These are phyloP conservation scores for Cygnus atratus DNA, from an alignment of 2,113 vertebrate genomes.

Conservation along the genomic window DNA sequence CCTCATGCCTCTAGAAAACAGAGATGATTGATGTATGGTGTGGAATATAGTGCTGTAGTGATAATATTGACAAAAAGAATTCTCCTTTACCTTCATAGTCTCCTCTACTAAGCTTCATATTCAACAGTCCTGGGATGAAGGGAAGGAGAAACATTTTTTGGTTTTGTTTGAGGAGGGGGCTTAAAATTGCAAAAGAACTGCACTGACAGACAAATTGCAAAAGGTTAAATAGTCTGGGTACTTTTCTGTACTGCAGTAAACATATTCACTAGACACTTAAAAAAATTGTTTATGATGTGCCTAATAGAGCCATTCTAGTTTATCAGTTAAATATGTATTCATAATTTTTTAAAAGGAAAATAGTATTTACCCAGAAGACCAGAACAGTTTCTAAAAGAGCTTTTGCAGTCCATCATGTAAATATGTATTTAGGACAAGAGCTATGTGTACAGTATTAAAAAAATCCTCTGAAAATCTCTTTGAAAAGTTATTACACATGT, in stretches of 20 bases:
- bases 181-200: not conserved
- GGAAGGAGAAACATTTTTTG: not conserved
- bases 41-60: not conserved
- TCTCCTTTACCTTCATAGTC: not conserved
- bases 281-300: slow-evolving; percentile 49
- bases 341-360: slow-evolving; percentile 64
- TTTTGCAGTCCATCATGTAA: slow-evolving; percentile 64
- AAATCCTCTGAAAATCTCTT: slow-evolving; percentile 62
- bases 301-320: slow-evolving; percentile 56
- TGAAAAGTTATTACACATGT: slow-evolving; percentile 71
- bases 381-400: slow-evolving; percentile 56
- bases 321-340: slow-evolving; percentile 59
- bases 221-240: slow-evolving; percentile 9
- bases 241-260: not conserved
- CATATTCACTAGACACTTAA: slow-evolving; percentile 6
- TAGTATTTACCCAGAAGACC: slow-evolving; percentile 61
- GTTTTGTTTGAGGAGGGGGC: not conserved
- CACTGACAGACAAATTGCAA: not conserved
- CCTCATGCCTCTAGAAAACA: not conserved
- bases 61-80: not conserved
- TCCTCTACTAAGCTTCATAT: not conserved
- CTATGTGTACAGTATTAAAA: slow-evolving; percentile 58
- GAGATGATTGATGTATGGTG: not conserved
- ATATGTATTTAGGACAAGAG: slow-evolving; percentile 74
- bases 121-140: not conserved